phyloP scores from a whole-genome alignment of 1,140 invertebrate species.

The Lerema accius region DNA sequence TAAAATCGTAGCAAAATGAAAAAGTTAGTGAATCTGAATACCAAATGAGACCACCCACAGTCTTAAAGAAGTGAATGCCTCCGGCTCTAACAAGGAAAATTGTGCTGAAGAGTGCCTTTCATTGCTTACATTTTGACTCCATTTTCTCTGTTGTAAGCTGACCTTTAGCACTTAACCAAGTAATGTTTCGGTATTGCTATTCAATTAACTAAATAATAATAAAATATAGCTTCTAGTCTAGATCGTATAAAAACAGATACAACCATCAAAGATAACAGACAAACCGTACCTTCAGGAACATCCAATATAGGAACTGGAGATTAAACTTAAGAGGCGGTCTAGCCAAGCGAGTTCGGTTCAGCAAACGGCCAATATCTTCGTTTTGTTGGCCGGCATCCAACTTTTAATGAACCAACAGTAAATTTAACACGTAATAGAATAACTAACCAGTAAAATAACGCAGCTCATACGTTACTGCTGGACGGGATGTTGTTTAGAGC shows the following conservation, averaged over 20 bases:
- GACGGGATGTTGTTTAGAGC: constrained; percentile 18
- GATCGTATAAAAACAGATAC: too few species aligned
- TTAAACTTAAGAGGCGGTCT: constrained; percentile 27
- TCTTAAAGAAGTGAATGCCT: background rate
- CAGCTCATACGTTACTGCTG: constrained; percentile 35
- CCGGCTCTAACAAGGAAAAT: too few species aligned
- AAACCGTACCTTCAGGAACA: background rate
- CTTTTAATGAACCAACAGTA: constrained; percentile 50
- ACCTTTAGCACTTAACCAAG: too few species aligned
- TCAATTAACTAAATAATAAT: too few species aligned
- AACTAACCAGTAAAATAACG: constrained; percentile 51
- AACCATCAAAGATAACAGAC: too few species aligned
- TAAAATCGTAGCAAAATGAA: background rate
- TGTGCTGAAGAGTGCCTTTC: too few species aligned
- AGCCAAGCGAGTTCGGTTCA: constrained; percentile 25
- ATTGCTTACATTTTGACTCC: too few species aligned
- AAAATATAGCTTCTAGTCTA: too few species aligned
- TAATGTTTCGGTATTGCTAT: too few species aligned
- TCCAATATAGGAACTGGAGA: background rate
- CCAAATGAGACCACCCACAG: background rate
- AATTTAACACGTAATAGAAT: constrained; percentile 60
- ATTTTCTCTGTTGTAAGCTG: too few species aligned
- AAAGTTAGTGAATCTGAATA: background rate
- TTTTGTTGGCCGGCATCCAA: constrained; percentile 42
- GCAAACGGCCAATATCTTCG: constrained; percentile 42